These are phyloP conservation scores for Borostomias antarcticus DNA, from an alignment of 2,797 vertebrate genomes.

Conservation along the genomic window DNA sequence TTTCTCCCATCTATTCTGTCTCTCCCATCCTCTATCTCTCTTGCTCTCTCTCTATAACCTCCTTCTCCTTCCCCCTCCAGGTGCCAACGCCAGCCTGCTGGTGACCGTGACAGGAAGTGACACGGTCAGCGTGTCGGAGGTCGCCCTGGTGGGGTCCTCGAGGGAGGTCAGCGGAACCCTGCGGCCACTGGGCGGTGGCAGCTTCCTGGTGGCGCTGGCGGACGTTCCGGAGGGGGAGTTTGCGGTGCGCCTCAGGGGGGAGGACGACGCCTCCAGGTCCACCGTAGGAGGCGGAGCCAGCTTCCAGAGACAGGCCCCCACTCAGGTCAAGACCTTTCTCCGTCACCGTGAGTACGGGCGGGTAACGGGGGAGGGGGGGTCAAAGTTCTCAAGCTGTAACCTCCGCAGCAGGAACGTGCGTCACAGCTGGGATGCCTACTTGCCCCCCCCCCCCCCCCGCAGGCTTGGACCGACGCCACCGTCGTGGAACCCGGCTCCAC, in stretches of 20 bases:
- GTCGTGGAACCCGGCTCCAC: conserved; percentile 19
- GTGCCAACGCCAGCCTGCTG: conserved; percentile 22
- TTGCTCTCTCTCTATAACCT: too few relatives aligned
- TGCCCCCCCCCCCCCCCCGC: background rate
- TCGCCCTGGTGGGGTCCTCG: conserved; percentile 23
- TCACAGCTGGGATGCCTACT: too few relatives aligned
- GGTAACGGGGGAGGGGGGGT: too few relatives aligned
- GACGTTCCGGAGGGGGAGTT: conserved; percentile 19
- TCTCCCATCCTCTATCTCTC: background rate
- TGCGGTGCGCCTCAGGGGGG: conserved; percentile 24
- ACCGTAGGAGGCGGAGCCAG: fast-evolving
- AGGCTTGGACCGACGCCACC: conserved; percentile 10
- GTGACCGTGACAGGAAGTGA: conserved; percentile 24
- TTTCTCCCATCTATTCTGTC: background rate
- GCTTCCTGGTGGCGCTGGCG: conserved; percentile 32
- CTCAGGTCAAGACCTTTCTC: conserved; percentile 24
- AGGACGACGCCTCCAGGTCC: background rate
- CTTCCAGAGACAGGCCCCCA: conserved; percentile 35
- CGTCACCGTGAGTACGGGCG: conserved; percentile 16
- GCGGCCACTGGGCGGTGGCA: conserved; percentile 4
- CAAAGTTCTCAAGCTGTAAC: too few relatives aligned
- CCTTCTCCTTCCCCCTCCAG: too few relatives aligned
- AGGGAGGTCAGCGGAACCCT: conserved; percentile 21
- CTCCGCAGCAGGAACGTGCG: too few relatives aligned
- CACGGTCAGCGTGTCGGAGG: conserved; percentile 23